Evolutionary conservation across 2,113 vertebrate species (phyloP).

Genomic region (Aldabrachelys gigantea): DNA sequence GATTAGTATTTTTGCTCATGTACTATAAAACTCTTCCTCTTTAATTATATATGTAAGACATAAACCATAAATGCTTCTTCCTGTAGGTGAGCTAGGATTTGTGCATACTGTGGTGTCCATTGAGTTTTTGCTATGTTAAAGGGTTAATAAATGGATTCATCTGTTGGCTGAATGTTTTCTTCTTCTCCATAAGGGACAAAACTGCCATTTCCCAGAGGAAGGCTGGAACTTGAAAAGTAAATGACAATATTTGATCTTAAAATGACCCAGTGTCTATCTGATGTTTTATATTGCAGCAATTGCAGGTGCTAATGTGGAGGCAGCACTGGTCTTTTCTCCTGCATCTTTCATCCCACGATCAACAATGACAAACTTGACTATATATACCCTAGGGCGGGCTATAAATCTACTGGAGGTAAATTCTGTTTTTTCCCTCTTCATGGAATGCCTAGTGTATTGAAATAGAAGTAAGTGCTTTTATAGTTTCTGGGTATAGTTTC

Average conservation of each 20-base stretch:
- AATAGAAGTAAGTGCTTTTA: background rate
- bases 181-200: background rate
- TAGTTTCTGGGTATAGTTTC: background rate
- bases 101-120: background rate
- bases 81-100: background rate
- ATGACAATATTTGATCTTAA: background rate
- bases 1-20: background rate
- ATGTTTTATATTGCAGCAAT: constrained; percentile 69
- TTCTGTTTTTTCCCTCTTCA: background rate
- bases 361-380: constrained; percentile 81
- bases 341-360: constrained; percentile 87
- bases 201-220: background rate
- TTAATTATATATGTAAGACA: background rate
- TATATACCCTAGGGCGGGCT: constrained; percentile 82
- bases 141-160: background rate
- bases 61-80: background rate
- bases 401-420: constrained; percentile 88
- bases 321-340: constrained; percentile 86
- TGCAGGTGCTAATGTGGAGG: constrained; percentile 84
- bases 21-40: background rate
- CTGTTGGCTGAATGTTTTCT: background rate
- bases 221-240: background rate
- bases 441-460: background rate
- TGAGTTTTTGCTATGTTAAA: background rate
- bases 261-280: background rate